Percentiles rank a stretch among this genome's conserved stretches.
These are phyloP conservation scores for Pseudeuparius sepicola DNA, from an alignment of 2,888 invertebrate species.

Conservation along the genomic window DNA sequence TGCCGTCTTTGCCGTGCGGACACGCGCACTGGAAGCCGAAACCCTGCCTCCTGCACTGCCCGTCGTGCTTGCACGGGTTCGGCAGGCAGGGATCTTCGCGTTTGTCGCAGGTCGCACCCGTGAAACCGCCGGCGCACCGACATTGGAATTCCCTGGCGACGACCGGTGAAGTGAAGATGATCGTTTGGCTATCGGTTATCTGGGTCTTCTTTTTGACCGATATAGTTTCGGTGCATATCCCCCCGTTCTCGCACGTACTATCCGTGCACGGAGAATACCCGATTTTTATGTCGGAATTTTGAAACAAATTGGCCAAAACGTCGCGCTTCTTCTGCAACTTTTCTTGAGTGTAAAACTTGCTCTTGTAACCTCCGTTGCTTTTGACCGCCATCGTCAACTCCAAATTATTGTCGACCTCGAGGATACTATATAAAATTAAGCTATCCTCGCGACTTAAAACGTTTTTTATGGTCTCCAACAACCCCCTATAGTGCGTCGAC, in stretches of 20 bases:
- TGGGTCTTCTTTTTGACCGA: constrained; percentile 58
- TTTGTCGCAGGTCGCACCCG: constrained; percentile 70
- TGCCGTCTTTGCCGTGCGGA: constrained; percentile 67
- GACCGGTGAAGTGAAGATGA: constrained; percentile 75
- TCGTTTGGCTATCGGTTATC: constrained; percentile 68
- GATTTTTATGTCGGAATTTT: constrained; percentile 50
- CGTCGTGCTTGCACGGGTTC: constrained; percentile 78
- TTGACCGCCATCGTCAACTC: constrained; percentile 62
- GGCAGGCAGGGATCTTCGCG: constrained; percentile 86
- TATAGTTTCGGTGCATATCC: constrained; percentile 62
- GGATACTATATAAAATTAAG: constrained; percentile 62
- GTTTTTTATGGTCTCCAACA: constrained; percentile 61
- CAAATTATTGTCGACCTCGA: constrained; percentile 53
- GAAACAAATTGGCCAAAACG: constrained; percentile 53
- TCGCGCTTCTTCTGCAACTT: constrained; percentile 55
- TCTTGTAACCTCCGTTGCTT: constrained; percentile 50
- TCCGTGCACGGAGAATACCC: constrained; percentile 69
- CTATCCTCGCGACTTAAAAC: constrained; percentile 54
- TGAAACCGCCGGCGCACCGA: constrained; percentile 75
- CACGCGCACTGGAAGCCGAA: constrained; percentile 79
- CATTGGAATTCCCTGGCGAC: constrained; percentile 71
- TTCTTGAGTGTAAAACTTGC: constrained; percentile 54
- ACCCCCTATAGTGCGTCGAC: constrained; percentile 61
- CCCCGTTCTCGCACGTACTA: constrained; percentile 68
- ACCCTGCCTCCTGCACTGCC: constrained; percentile 74